Evolutionary conservation across 2,888 invertebrate genomes (phyloP).

Genomic region (Chrysolina americana): DNA sequence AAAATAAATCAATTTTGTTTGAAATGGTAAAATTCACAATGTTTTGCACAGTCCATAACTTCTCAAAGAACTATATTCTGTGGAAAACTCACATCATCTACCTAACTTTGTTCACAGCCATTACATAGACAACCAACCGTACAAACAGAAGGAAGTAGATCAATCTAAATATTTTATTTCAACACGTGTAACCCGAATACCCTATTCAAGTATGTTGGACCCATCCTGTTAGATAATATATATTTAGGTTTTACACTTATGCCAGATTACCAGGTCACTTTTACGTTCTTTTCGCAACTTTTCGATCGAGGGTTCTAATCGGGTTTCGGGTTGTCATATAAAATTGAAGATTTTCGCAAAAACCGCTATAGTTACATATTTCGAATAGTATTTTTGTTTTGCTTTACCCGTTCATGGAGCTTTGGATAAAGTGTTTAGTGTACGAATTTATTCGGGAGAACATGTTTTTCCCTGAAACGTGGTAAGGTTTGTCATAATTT

Average conservation of each 20-base stretch:
- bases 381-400: background rate
- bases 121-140: conserved; percentile 14
- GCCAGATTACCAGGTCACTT: conserved; percentile 24
- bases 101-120: background rate
- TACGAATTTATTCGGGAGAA: background rate
- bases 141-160: conserved; percentile 4
- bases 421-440: conserved; percentile 6
- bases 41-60: too few species aligned
- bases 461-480: conserved; percentile 21
- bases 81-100: too few species aligned
- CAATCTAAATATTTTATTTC: conserved; percentile 14
- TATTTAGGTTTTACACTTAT: conserved; percentile 21
- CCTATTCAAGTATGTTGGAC: conserved; percentile 15
- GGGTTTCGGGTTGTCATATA: background rate
- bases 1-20: too few species aligned
- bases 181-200: conserved; percentile 23
- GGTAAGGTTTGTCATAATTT: conserved; percentile 10
- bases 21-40: too few species aligned
- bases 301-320: conserved; percentile 13
- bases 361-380: background rate
- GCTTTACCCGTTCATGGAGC: background rate
- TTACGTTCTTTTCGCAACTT: conserved; percentile 18
- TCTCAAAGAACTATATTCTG: too few species aligned
- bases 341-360: background rate
- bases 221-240: conserved; percentile 18